Evolutionary conservation across 2,888 invertebrate genomes (phyloP).

Genomic region (Lepetodrilus schrolli): DNA sequence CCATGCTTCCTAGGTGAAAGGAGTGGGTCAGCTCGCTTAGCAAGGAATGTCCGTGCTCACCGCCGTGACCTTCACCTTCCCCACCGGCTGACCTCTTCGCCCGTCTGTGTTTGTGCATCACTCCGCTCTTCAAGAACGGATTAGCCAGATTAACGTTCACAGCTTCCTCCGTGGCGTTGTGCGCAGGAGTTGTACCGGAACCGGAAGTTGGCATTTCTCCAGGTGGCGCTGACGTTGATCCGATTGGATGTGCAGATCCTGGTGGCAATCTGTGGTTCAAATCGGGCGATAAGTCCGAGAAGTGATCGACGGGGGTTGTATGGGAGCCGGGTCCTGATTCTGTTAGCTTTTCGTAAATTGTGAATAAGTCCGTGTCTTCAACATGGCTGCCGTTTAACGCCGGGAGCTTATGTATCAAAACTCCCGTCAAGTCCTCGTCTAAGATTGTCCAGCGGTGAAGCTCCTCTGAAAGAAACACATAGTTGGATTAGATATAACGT

Average conservation of each 20-base stretch:
- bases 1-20: conserved; percentile 65
- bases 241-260: background rate
- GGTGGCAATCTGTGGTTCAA: conserved; percentile 2
- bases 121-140: background rate
- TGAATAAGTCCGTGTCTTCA: conserved; percentile 46
- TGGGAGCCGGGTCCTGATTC: conserved; percentile 28
- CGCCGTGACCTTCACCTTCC: conserved; percentile 36
- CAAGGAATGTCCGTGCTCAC: conserved; percentile 51
- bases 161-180: background rate
- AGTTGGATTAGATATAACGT: no score
- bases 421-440: conserved; percentile 39
- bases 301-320: conserved; percentile 18
- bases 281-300: conserved; percentile 32
- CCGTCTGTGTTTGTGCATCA: conserved; percentile 21
- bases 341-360: conserved; percentile 46
- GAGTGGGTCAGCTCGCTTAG: conserved; percentile 62
- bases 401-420: conserved; percentile 47
- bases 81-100: conserved; percentile 39
- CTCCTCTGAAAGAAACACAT: conserved; percentile 56
- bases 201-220: background rate
- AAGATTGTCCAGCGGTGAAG: conserved; percentile 49
- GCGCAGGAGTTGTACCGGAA: background rate
- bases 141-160: background rate
- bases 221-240: background rate
- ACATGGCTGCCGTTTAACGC: conserved; percentile 44